Conservation (phyloP, 30 jellyfish, hydroid and myxozoan species). For the Aurelia aurita complex sp. Pacific region DNA sequence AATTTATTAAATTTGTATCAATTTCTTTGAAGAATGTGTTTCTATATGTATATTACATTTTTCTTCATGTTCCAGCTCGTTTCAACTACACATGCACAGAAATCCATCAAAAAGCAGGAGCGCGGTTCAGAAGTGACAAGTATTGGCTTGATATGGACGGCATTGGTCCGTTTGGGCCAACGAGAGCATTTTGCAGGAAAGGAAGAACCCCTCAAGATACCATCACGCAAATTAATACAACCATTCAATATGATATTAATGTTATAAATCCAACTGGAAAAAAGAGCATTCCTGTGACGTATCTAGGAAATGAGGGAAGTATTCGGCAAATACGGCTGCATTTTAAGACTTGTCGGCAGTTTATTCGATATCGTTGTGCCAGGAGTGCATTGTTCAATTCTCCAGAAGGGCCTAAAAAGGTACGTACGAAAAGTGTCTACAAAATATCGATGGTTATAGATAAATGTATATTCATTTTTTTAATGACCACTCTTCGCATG, state of each 20-base stretch:
- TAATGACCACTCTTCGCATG: no score
- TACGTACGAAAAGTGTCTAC: neutral
- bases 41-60: no score
- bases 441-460: no score
- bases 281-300: conserved; percentile 67
- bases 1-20: no score
- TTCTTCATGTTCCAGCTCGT: conserved; percentile 76
- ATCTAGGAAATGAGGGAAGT: conserved; percentile 82
- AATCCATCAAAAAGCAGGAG: conserved; percentile 84
- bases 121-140: conserved; percentile 79
- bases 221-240: conserved; percentile 89
- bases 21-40: no score
- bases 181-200: conserved; percentile 87
- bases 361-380: conserved; percentile 79
- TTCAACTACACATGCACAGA: conserved; percentile 94
- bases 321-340: conserved; percentile 83
- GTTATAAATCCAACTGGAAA: conserved; percentile 77
- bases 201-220: conserved; percentile 91
- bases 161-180: conserved; percentile 88
- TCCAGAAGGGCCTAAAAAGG: conserved; percentile 87
- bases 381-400: conserved; percentile 86
- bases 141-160: conserved; percentile 98
- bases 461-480: no score
- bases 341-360: conserved; percentile 74
- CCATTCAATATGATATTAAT: conserved; percentile 64